Conservation (phyloP, 2,888 invertebrate genomes). For the Lasioglossum oenotherae region DNA sequence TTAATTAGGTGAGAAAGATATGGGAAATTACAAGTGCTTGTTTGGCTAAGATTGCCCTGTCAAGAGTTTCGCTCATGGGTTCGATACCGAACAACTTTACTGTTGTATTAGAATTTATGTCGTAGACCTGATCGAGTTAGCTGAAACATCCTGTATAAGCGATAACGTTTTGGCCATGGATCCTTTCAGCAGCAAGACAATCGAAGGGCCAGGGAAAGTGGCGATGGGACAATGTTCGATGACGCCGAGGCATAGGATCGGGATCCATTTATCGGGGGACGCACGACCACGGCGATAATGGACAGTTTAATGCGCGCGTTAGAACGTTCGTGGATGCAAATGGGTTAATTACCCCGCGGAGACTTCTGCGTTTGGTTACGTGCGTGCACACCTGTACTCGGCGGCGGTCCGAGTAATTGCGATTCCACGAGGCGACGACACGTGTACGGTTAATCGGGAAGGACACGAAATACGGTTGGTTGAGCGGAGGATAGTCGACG, state of each 20-base stretch:
- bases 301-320: constrained; percentile 44
- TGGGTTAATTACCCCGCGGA: constrained; percentile 57
- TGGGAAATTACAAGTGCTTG: no score
- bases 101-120: no score
- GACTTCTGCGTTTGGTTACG: constrained; percentile 53
- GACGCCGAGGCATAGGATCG: neutral
- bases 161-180: neutral
- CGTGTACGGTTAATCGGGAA: constrained; percentile 45
- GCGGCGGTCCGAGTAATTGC: constrained; percentile 46
- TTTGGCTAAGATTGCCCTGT: no score
- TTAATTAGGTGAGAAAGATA: no score
- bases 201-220: neutral
- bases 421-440: constrained; percentile 50
- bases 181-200: neutral
- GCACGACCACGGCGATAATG: constrained; percentile 39
- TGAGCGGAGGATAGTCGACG: constrained; percentile 17
- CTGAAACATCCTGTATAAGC: no score
- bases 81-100: no score
- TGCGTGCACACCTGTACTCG: constrained; percentile 36
- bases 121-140: no score
- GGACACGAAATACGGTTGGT: constrained; percentile 46
- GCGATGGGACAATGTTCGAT: constrained; percentile 3
- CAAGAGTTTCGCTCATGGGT: no score
- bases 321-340: constrained; percentile 50
- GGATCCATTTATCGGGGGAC: constrained; percentile 37